A percentile compares a stretch with the other conserved stretches of the same genome.
phyloP scores from a whole-genome alignment of 2,797 vertebrate species.

The Danio albolineatus region DNA sequence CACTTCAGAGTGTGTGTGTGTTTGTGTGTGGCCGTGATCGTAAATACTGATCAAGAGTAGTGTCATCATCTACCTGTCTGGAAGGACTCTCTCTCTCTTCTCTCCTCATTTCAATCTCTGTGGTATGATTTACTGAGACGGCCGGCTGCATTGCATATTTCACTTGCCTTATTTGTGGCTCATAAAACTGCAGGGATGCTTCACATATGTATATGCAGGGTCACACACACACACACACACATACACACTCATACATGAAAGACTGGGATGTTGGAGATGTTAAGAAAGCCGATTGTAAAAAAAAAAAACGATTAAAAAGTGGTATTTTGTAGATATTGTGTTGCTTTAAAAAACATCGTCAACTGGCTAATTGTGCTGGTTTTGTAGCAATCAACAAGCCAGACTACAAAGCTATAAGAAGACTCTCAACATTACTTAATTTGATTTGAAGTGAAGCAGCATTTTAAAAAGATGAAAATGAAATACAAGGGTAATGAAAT shows the following conservation, averaged over 20 bases:
- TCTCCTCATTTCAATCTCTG: constrained; percentile 8
- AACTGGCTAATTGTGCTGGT: no score
- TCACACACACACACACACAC: no score
- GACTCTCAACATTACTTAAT: no score
- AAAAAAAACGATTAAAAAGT: no score
- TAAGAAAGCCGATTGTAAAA: not conserved
- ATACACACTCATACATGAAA: no score
- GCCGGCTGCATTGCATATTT: constrained; percentile 31
- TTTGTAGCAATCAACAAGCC: no score
- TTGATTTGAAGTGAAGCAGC: no score
- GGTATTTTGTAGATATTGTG: not conserved
- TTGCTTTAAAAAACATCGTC: no score
- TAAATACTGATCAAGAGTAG: constrained; percentile 56
- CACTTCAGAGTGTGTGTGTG: constrained; percentile 50
- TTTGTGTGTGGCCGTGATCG: constrained; percentile 34
- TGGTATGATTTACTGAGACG: constrained; percentile 52
- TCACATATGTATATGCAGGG: no score
- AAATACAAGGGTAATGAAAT: no score
- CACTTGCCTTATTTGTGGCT: constrained; percentile 21
- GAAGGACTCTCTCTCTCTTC: constrained; percentile 26
- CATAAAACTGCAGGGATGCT: constrained; percentile 1
- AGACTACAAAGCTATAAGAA: no score
- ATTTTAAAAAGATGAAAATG: no score
- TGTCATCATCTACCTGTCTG: constrained; percentile 42
- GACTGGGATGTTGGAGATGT: not conserved